phyloP scores from a whole-genome alignment of 2,113 vertebrate genomes.

The Opisthocomus hoazin region DNA sequence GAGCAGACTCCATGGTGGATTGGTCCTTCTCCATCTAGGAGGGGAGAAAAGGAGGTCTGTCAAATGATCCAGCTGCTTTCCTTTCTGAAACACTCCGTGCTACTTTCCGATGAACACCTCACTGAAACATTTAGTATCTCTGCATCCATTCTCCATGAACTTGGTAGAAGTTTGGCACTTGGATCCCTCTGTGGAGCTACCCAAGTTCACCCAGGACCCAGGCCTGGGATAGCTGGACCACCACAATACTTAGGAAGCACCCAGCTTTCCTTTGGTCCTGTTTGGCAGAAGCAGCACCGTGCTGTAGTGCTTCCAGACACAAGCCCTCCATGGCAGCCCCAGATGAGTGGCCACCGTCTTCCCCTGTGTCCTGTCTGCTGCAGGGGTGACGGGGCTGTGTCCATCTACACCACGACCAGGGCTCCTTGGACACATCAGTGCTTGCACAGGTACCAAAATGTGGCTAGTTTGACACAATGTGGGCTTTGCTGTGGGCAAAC shows the following conservation, averaged over 20 bases:
- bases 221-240: background rate
- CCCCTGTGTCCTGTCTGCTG: background rate
- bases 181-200: background rate
- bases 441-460: background rate
- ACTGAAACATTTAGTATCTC: background rate
- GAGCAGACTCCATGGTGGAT: conserved; percentile 96
- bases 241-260: background rate
- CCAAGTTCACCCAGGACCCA: background rate
- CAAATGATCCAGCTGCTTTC: background rate
- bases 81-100: background rate
- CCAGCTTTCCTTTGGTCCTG: background rate
- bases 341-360: background rate
- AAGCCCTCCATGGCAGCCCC: background rate
- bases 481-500: background rate
- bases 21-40: conserved; percentile 87
- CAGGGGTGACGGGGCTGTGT: background rate
- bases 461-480: background rate
- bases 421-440: background rate
- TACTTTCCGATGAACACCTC: background rate
- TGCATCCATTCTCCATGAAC: background rate
- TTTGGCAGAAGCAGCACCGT: background rate
- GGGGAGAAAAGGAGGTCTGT: background rate
- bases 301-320: background rate
- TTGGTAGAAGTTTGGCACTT: background rate
- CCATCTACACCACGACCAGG: background rate